phyloP scores from a whole-genome alignment of 2,113 vertebrate genomes.

The Irena cyanogastra region DNA sequence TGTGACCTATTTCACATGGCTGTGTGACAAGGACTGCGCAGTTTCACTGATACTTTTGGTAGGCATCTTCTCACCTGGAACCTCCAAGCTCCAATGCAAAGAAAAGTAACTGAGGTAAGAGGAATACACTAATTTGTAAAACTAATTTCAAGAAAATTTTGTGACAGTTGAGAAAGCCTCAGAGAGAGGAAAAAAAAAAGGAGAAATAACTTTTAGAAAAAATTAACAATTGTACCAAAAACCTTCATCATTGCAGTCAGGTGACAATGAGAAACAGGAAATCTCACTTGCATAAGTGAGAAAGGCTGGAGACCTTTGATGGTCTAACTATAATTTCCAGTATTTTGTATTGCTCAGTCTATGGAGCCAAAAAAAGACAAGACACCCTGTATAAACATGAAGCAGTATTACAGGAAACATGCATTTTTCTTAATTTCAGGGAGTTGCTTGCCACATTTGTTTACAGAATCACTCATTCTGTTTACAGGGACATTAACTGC shows the following conservation, averaged over 20 bases:
- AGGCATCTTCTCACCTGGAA: background rate
- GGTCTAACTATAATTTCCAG: conserved; percentile 34
- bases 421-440: conserved; percentile 25
- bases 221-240: background rate
- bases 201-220: background rate
- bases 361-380: conserved; percentile 14
- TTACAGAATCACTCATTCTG: conserved; percentile 50
- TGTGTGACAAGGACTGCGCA: background rate
- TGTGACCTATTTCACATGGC: background rate
- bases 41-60: background rate
- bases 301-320: background rate
- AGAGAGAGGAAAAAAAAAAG: too few species aligned
- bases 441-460: conserved; percentile 36
- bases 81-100: background rate
- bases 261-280: conserved; percentile 33
- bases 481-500: conserved; percentile 48
- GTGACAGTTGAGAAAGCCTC: background rate
- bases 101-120: background rate
- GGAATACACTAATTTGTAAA: background rate
- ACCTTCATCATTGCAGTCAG: background rate
- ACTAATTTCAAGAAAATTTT: background rate
- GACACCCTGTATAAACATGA: conserved; percentile 1
- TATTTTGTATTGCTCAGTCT: conserved; percentile 1
- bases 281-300: conserved; percentile 37
- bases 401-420: conserved; percentile 50